These are phyloP conservation scores for Scytalopus superciliaris DNA, from an alignment of 2,113 vertebrate genomes.

Conservation along the genomic window DNA sequence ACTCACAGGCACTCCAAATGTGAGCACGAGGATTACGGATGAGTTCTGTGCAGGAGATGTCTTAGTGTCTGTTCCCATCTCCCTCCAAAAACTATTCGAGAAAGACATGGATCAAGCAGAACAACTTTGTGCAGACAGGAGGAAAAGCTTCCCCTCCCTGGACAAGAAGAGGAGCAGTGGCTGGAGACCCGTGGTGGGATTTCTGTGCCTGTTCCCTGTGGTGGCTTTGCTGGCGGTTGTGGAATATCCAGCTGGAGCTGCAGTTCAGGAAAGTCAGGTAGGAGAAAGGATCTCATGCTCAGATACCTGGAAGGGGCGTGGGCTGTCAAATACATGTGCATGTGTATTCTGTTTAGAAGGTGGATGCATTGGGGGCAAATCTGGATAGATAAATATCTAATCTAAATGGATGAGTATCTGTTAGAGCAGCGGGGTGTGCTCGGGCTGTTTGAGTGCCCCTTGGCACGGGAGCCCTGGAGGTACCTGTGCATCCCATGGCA, in stretches of 20 bases:
- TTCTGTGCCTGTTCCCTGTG: background rate
- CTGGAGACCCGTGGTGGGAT: background rate
- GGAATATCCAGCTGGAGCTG: background rate
- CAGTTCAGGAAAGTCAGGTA: slow-evolving; percentile 20
- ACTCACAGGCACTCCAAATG: background rate
- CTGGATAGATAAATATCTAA: background rate
- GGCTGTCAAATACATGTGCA: background rate
- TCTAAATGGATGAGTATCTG: background rate
- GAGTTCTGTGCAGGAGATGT: background rate
- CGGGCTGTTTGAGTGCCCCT: background rate
- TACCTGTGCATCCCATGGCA: background rate
- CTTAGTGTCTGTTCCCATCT: background rate
- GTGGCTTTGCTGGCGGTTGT: slow-evolving; percentile 5
- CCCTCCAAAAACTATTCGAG: background rate
- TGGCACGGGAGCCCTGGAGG: background rate
- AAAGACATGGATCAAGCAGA: background rate
- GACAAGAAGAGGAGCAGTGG: background rate
- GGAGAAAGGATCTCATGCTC: background rate
- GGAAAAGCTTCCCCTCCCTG: background rate
- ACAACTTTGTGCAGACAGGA: background rate
- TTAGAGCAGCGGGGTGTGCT: background rate
- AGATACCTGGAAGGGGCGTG: background rate
- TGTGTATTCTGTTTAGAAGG: background rate
- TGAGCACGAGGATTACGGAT: background rate
- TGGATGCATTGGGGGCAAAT: background rate